Evolutionary conservation across 2,888 invertebrate genomes (phyloP), one percentile per base, ranked within the genome.

Genomic region (Agrochola litura): DNA sequence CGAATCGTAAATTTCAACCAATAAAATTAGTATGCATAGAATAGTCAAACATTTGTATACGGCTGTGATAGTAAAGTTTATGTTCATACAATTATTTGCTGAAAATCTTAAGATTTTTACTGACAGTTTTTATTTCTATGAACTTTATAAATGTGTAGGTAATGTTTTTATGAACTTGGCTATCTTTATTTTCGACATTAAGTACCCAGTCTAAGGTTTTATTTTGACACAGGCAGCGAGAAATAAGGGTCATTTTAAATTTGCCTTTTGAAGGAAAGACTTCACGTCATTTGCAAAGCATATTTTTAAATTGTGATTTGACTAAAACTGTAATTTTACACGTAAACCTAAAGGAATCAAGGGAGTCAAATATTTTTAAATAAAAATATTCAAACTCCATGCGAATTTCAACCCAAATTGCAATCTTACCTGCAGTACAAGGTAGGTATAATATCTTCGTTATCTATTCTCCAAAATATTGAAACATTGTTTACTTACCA

Each of bases 1-100:
- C 52, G 79, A 81, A 78, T 89, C 87, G 82, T 89, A 89, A 88
- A 89, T 88, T 88, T 81, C 77, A 77, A 82, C 78, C 84, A 79
- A 87, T 88, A 89, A 89, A 87, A 89, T 88, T 87, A 85, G 84
- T 82, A 84, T 86, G 86, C 81, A 84, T 87, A 73, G 77, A 84
- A 80, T 81, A 78, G 72, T 81, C 72, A 30, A 82, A 79, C 70
- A 69, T 78, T 71, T 71, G 67, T 74, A 67, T 71, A 71, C 69
- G 49, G 16, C 56, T 68, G 49, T 70, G 65, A 77, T 65, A 71
- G 43, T 83, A 72, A 78, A 68, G 9, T 83, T 83, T 72, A 79
- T 69, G 76, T 68, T 61, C 67, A 58, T 64, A 68, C 46, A 68
- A 56, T 65, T 83, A 77, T 75, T 14, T 68, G 52, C 30, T 58